These are phyloP conservation scores for Saccostrea glomerata DNA, from an alignment of 1,140 invertebrate species.

Conservation along the genomic window DNA sequence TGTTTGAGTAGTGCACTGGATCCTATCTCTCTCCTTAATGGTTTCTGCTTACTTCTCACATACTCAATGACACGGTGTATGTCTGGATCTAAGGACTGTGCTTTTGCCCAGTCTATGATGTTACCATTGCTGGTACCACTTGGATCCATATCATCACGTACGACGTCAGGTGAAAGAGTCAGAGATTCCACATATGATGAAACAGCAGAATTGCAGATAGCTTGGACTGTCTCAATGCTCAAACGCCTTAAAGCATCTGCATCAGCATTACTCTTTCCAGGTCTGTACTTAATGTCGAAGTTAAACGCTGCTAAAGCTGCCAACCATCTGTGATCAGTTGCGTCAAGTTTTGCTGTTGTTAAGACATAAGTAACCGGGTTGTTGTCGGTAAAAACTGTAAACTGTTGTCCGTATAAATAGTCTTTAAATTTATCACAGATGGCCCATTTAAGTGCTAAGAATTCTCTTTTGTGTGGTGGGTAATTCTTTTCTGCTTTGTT, in stretches of 20 bases:
- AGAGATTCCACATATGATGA: background rate
- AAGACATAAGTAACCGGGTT: slow-evolving; percentile 54
- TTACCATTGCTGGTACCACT: slow-evolving; percentile 5
- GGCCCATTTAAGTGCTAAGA: slow-evolving; percentile 50
- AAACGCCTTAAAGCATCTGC: slow-evolving; percentile 42
- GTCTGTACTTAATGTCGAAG: slow-evolving; percentile 47
- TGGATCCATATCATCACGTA: slow-evolving; percentile 14
- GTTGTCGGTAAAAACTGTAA: slow-evolving; percentile 54
- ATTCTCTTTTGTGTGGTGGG: slow-evolving; percentile 51
- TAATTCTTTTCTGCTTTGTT: slow-evolving; percentile 55
- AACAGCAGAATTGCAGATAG: slow-evolving; percentile 33
- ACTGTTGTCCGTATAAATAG: slow-evolving; percentile 53
- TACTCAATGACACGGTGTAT: slow-evolving; percentile 36
- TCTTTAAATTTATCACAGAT: slow-evolving; percentile 52
- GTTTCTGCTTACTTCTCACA: background rate
- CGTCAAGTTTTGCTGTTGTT: slow-evolving; percentile 48
- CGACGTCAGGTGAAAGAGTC: slow-evolving; percentile 10
- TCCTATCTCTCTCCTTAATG: background rate
- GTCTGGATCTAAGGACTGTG: slow-evolving; percentile 32
- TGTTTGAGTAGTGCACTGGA: slow-evolving; percentile 34
- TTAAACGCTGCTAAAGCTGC: slow-evolving; percentile 43
- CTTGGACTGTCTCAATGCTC: slow-evolving; percentile 23
- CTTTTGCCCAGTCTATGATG: slow-evolving; percentile 44
- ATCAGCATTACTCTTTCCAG: slow-evolving; percentile 52
- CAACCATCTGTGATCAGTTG: slow-evolving; percentile 49